Percentiles rank a stretch among this genome's conserved stretches.
Conservation (phyloP, 2,888 invertebrate species). For the Eurytoma californica region DNA sequence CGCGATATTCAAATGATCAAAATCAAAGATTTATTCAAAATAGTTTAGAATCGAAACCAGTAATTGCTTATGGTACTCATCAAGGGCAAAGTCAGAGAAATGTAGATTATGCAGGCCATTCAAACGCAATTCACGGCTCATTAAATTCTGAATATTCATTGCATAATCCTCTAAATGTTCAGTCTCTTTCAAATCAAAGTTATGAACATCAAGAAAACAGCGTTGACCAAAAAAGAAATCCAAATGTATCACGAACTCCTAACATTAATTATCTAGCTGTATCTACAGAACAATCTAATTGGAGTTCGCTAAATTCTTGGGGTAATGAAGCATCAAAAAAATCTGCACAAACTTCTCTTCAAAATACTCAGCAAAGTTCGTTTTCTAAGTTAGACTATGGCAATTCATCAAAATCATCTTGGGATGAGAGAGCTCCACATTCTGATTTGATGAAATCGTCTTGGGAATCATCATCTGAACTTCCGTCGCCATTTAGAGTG, state of each 20-base stretch:
- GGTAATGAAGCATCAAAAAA: conserved; percentile 48
- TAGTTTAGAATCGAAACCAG: conserved; percentile 51
- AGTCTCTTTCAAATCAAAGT: conserved; percentile 55
- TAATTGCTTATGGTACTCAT: conserved; percentile 60
- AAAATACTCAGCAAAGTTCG: conserved; percentile 16
- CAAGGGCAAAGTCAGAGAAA: conserved; percentile 43
- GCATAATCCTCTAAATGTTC: conserved; percentile 58
- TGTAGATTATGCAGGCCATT: conserved; percentile 57
- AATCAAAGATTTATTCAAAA: conserved; percentile 64
- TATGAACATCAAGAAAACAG: conserved; percentile 43
- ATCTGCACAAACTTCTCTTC: conserved; percentile 17
- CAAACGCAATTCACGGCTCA: conserved; percentile 52
- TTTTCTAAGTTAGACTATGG: conserved; percentile 42
- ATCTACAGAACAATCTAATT: conserved; percentile 50
- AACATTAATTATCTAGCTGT: conserved; percentile 30
- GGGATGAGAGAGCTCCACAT: conserved; percentile 60
- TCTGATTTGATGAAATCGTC: conserved; percentile 57
- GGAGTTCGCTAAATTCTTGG: conserved; percentile 57
- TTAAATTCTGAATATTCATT: conserved; percentile 57
- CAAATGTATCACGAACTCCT: conserved; percentile 31
- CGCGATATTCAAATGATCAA: conserved; percentile 41
- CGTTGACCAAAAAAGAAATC: conserved; percentile 26
- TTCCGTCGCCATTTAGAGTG: conserved; percentile 79
- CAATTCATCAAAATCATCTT: conserved; percentile 45
- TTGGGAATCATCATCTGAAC: conserved; percentile 68